Conservation (phyloP, 1,140 invertebrate species). For the Choristoneura fumiferana region DNA sequence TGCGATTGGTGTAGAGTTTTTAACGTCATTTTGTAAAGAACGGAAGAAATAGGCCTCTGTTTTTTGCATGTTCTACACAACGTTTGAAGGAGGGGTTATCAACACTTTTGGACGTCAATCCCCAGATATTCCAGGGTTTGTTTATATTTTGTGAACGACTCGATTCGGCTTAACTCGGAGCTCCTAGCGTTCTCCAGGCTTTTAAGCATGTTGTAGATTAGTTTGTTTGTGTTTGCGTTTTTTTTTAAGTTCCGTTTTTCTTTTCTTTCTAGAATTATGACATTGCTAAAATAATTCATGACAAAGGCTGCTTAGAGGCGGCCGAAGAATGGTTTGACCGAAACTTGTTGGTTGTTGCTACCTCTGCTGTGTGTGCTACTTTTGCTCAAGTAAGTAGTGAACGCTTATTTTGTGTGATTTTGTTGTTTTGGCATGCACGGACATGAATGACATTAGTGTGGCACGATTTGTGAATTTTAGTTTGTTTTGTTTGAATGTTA, state of each 20-base stretch:
- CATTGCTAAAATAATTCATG: conserved; percentile 91
- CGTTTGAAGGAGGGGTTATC: too few species aligned
- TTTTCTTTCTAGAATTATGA: conserved; percentile 83
- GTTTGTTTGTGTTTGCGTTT: conserved; percentile 19
- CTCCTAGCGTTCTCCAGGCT: background rate
- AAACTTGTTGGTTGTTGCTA: conserved; percentile 95
- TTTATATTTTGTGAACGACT: too few species aligned
- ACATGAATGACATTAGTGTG: too few species aligned
- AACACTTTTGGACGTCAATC: too few species aligned
- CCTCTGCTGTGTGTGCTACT: conserved; percentile 88
- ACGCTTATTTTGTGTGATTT: conserved; percentile 39
- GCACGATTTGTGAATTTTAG: conserved; percentile 3
- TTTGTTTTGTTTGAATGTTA: background rate
- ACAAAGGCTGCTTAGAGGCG: conserved; percentile 95
- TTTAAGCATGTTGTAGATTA: background rate
- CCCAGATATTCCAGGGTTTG: too few species aligned
- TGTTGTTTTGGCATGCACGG: conserved; percentile 6
- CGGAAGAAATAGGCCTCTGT: too few species aligned
- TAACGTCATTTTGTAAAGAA: too few species aligned
- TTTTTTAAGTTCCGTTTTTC: conserved; percentile 57
- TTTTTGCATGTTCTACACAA: too few species aligned
- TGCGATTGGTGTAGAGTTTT: too few species aligned
- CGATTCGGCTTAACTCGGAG: too few species aligned
- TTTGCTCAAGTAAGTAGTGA: conserved; percentile 92
- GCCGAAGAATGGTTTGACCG: conserved; percentile 96